Evolutionary conservation across 2,113 vertebrate genomes (phyloP), one percentile per base, ranked within the genome.

Genomic region (Hippocampus comes): DNA sequence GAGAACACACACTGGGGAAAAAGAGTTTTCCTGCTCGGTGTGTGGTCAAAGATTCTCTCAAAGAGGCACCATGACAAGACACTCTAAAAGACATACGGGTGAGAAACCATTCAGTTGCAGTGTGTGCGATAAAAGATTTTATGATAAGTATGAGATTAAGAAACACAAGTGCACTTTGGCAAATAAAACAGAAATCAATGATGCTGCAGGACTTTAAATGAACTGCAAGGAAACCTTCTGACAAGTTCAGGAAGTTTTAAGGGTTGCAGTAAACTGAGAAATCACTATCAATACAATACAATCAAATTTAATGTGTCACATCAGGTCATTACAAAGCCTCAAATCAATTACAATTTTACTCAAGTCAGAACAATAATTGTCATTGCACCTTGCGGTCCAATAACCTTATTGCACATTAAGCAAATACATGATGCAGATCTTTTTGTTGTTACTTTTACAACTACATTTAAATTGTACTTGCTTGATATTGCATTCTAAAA

Each of bases 11-110:
- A 65, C 63, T 12, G 63, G 63, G 15, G 63, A 65, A n/a, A 65
- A 65, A 43, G 14, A 27, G 10, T 65, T 65, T 15, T 3, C 20
- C 21, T 65, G 63, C 63, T 43, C 63, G 7, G 5, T 41, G 38
- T 65, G 63, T 41, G 61, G 61, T 11, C 61, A 63, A 21, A 41
- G 63, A 43, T 65, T 65, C 63, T 65, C 63, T 42, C 63, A 65
- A 23, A 65, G 63, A 23, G 63, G 34, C 63, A 65, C 63, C 34
- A 59, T 65, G 63, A 65, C 38, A 41, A 65, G 63, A 43, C 63
- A 65, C n/a, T 23, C 9, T 3, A 65, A 42, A 17, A 65, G 38
- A 42, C 63, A 65, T 41, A 65, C 63, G 5, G 63, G 63, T 23
- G 63, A 65, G 17, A 65, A 65, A 43, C 63, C 63, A 14, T 65